phyloP scores from a whole-genome alignment of 2,888 invertebrate species.

The Noctua janthina region DNA sequence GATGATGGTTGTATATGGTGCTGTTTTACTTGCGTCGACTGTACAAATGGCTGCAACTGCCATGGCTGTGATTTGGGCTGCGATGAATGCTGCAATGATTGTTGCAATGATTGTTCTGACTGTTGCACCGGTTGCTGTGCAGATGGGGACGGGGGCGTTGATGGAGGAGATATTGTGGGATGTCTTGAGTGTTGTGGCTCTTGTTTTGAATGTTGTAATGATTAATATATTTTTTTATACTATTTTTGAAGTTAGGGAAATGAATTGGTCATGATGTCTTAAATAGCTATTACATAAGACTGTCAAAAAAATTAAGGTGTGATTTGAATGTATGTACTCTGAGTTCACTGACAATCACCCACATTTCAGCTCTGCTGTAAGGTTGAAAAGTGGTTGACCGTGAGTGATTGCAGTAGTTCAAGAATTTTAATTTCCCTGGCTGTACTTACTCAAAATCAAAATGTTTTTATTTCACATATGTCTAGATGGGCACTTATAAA shows the following conservation, averaged over 20 bases:
- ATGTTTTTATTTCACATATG: no score
- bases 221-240: not conserved
- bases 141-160: not conserved
- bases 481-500: no score
- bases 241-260: not conserved
- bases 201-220: constrained; percentile 40
- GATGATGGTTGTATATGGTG: not conserved
- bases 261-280: not conserved
- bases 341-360: not conserved
- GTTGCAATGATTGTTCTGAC: constrained; percentile 9
- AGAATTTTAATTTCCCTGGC: not conserved
- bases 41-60: not conserved
- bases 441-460: not conserved
- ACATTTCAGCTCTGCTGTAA: not conserved
- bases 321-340: not conserved
- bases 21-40: not conserved
- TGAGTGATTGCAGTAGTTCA: no score
- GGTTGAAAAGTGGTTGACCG: no score
- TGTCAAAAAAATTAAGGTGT: not conserved
- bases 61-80: not conserved
- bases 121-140: constrained; percentile 41
- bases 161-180: not conserved
- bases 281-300: not conserved
- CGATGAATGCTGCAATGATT: constrained; percentile 21
- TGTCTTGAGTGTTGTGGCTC: constrained; percentile 31